A percentile compares a stretch with the other conserved stretches of the same genome.
phyloP scores from a whole-genome alignment of 2,797 vertebrate species.

The Sandelia bainsii region DNA sequence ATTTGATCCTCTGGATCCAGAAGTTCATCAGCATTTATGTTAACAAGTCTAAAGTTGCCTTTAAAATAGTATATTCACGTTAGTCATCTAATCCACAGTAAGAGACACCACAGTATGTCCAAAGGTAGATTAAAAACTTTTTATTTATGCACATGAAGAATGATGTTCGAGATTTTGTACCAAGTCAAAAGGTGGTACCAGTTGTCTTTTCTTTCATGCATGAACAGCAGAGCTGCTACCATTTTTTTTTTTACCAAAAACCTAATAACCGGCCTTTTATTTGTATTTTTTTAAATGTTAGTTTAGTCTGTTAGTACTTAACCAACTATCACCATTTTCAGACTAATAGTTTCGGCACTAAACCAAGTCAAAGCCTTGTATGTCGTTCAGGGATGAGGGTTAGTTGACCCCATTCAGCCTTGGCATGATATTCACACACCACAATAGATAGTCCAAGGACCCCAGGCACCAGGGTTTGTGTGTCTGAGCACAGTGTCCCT shows the following conservation, averaged over 20 bases:
- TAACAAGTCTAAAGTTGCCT: background rate
- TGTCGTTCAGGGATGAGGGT: constrained; percentile 20
- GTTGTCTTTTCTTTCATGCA: constrained; percentile 72
- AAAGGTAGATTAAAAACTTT: background rate
- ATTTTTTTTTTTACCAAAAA: background rate
- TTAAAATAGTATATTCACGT: constrained; percentile 7
- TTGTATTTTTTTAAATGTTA: background rate
- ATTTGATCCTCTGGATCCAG: constrained; percentile 11
- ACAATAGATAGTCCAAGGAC: constrained; percentile 22
- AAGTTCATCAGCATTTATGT: constrained; percentile 4
- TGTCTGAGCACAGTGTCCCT: constrained; percentile 26
- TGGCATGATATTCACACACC: constrained; percentile 41
- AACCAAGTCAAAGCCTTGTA: constrained; percentile 9
- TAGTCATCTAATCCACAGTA: constrained; percentile 15
- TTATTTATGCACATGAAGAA: background rate
- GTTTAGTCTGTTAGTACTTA: background rate
- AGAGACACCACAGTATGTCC: constrained; percentile 22
- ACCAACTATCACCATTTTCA: background rate
- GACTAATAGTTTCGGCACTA: background rate
- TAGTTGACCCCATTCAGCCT: constrained; percentile 64
- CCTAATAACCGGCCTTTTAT: background rate
- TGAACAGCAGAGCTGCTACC: constrained; percentile 7
- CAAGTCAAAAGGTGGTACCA: constrained; percentile 23
- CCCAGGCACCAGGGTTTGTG: constrained; percentile 22
- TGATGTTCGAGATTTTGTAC: background rate